Percentiles rank a stretch among this genome's conserved stretches.
phyloP scores from a whole-genome alignment of 2,888 invertebrate species.

The Ectemnius lituratus region DNA sequence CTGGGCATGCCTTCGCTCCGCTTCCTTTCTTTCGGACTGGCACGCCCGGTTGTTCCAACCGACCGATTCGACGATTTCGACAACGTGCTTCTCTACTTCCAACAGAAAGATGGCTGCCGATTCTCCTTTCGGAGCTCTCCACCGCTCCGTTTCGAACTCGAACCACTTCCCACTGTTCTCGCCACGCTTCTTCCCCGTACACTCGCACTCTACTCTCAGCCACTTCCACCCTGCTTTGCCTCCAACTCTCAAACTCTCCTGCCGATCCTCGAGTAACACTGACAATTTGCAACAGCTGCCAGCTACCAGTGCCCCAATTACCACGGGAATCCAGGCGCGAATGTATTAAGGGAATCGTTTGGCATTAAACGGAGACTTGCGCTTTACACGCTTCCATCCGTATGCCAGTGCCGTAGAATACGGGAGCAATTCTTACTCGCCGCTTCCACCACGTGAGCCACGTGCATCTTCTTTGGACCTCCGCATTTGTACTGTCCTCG shows the following conservation, averaged over 20 bases:
- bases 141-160: background rate
- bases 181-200: no score
- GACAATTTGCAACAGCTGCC: conserved; percentile 43
- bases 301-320: conserved; percentile 45
- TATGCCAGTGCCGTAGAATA: conserved; percentile 41
- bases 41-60: background rate
- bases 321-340: conserved; percentile 47
- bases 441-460: conserved; percentile 14
- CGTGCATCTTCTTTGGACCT: conserved; percentile 19
- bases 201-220: no score
- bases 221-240: background rate
- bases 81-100: conserved; percentile 7
- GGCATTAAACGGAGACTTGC: conserved; percentile 62
- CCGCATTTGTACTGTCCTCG: background rate
- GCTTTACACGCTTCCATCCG: conserved; percentile 47
- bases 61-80: background rate
- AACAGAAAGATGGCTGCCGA: conserved; percentile 10
- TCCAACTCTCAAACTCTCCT: background rate
- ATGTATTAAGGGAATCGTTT: conserved; percentile 58
- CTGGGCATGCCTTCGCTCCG: conserved; percentile 22
- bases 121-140: conserved; percentile 8
- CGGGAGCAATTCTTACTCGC: background rate
- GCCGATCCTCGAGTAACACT: conserved; percentile 10
- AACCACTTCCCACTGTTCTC: conserved; percentile 1
- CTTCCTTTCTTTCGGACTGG: background rate